These are phyloP conservation scores for Ectemnius cavifrons DNA, from an alignment of 2,888 invertebrate genomes.

Conservation along the genomic window DNA sequence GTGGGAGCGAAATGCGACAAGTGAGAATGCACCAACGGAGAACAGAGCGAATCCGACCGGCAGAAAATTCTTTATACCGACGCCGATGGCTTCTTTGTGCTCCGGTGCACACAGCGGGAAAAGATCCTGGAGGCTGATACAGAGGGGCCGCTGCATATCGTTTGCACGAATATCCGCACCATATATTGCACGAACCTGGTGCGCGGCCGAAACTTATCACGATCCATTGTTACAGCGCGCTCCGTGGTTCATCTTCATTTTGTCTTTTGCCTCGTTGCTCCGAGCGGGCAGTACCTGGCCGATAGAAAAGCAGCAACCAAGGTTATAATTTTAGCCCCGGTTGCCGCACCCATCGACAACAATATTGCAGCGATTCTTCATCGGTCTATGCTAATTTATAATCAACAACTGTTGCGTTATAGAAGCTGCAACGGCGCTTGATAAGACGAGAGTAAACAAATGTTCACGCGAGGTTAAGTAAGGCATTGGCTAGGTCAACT, in stretches of 20 bases:
- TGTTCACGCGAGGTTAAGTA: too few relatives aligned
- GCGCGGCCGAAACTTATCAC: constrained; percentile 37
- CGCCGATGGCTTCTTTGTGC: constrained; percentile 54
- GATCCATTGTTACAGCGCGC: constrained; percentile 43
- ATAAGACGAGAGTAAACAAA: too few relatives aligned
- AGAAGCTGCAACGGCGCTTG: too few relatives aligned
- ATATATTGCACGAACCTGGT: constrained; percentile 32
- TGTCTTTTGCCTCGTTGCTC: constrained; percentile 27
- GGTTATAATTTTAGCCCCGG: background rate
- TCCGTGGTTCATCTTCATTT: constrained; percentile 38
- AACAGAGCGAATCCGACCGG: constrained; percentile 51
- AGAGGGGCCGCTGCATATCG: constrained; percentile 49
- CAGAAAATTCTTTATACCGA: constrained; percentile 68
- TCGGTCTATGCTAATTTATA: too few relatives aligned
- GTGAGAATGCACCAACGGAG: constrained; percentile 47
- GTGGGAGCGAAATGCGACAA: constrained; percentile 16
- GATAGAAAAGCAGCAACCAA: background rate
- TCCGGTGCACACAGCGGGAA: constrained; percentile 40
- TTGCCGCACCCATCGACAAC: background rate
- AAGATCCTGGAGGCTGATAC: constrained; percentile 51
- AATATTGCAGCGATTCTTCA: background rate
- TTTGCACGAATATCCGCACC: constrained; percentile 48
- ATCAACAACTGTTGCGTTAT: too few relatives aligned
- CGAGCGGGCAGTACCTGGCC: constrained; percentile 1
- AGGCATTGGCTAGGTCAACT: too few relatives aligned